Base-by-base conservation (phyloP, 2,113 vertebrate genomes). In the Panthera tigris region DNA sequence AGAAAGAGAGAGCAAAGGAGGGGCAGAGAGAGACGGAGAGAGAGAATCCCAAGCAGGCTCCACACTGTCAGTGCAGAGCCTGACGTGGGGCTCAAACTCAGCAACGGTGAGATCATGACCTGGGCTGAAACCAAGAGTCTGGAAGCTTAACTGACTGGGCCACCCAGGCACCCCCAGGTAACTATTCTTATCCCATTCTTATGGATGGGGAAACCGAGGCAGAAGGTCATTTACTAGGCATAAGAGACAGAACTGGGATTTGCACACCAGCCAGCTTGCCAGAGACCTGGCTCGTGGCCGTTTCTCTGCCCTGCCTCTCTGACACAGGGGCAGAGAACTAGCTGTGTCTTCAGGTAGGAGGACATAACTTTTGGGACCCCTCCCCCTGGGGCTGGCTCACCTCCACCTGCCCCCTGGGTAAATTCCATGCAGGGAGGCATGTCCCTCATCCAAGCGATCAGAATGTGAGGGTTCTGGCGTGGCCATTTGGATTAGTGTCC, bases 381-480 rank as follows among this genome's bases (percentile, higher is more conserved):
- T n/a, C 33, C 10, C 3, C 7, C n/a, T 23, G 33, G 63, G 31
- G 48, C 39, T 23, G 33, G 48, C 16, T 57, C n/a, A 29, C 50
- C 10, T n/a, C 39, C 33, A 5, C 19, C 65, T 15, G 29, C n/a
- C 29, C 14, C 29, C 11, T 5, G 61, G 50, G 5, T 6, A 13
- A 61, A 33, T 25, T 23, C 27, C 23, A 36, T 13, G 10, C 7
- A 25, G 8, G 8, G 1, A 27, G 52, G 15, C 45, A 12, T 1
- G 1, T 19, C 48, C n/a, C 14, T 2, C 2, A 10, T 18, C 41
- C 3, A 10, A 55, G 91, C 0, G 3, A 15, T 39, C 45, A 4
- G 45, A 21, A 31, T 7, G 0, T 0, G 13, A 66, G 68, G 45
- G 45, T 45, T 45, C 45, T 45, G 45, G 36, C 57, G 18, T 48